Conservation (phyloP, 37 sponge, comb jelly and placozoan species). For the Hexactinellida sp. region DNA sequence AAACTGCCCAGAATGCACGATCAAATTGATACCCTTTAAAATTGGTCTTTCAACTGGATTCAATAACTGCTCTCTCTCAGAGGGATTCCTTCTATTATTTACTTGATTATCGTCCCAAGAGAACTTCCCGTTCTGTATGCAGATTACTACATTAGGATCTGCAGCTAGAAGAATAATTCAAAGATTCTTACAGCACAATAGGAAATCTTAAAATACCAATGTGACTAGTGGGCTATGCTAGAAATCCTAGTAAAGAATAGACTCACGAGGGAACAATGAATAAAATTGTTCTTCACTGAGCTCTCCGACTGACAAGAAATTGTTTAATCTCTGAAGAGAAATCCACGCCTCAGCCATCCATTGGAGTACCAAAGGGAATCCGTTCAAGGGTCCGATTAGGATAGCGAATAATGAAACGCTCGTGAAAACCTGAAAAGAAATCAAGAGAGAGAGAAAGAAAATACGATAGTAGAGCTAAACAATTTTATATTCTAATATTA, state of each 20-base stretch:
- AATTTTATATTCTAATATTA: background rate
- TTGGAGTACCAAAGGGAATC: conserved; percentile 95
- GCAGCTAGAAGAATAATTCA: background rate
- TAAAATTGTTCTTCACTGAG: conserved; percentile 40
- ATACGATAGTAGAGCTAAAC: conserved; percentile 11
- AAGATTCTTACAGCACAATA: background rate
- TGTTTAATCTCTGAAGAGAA: conserved; percentile 68
- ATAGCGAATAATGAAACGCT: conserved; percentile 86
- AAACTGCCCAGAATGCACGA: conserved; percentile 44
- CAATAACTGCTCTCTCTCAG: background rate
- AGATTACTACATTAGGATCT: background rate
- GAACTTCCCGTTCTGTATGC: background rate
- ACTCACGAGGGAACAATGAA: background rate
- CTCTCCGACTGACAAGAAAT: conserved; percentile 53
- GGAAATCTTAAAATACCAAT: background rate
- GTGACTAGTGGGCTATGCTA: too few relatives aligned
- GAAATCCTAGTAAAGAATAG: background rate
- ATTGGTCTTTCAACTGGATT: background rate
- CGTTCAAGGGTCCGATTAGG: conserved; percentile 87
- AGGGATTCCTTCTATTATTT: background rate
- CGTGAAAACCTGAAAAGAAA: conserved; percentile 70
- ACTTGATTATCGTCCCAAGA: background rate
- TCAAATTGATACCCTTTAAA: background rate
- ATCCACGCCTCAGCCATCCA: conserved; percentile 92
- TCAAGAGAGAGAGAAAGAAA: background rate